Evolutionary conservation across 1,140 invertebrate species (phyloP), one percentile per base, ranked within the genome.

Genomic region (Danaus plexippus): DNA sequence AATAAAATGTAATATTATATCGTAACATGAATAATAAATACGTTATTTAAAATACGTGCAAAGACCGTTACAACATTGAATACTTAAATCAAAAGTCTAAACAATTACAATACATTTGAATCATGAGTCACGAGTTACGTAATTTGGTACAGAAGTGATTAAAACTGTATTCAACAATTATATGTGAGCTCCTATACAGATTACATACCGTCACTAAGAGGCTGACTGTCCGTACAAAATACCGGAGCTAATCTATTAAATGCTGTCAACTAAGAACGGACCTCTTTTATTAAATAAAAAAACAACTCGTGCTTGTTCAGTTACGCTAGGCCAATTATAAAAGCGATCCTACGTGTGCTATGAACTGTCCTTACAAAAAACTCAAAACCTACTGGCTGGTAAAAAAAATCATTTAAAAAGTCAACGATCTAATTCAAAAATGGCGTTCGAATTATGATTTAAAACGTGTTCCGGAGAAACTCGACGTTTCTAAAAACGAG

Each of bases 381-480:
- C 54, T 54, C 45, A 40, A 43, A 51, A 53, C 54, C 52, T 56
- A 57, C 45, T 15, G 22, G 41, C 43, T 41, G 52, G 48, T 48
- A 43, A 57, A 52, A 61, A 65, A 70, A 75, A 71, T 63, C 56
- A 73, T 71, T 71, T 73, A 72, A 83, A 81, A 85, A 83, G 81
- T 83, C 80, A 80, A 84, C 75, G 81, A 77, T 82, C 81, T 77
- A 82, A 85, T 81, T 84, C 73, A 79, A 80, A 80, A 81, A 83
- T 71, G 65, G 68, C 75, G 81, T 82, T 83, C 81, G 76, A 87
- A 87, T 80, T 87, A 87, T 87, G 84, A 87, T 87, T 87, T 87
- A 87, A 85, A 87, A 87, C 84, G 79, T 85, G 84, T 87, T 87
- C 84, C 79, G 80, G 84, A 80, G 84, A 87, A 87, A 87, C 84